Conservation (phyloP, 2,888 invertebrate species). For the Drosophila kanekoi region DNA sequence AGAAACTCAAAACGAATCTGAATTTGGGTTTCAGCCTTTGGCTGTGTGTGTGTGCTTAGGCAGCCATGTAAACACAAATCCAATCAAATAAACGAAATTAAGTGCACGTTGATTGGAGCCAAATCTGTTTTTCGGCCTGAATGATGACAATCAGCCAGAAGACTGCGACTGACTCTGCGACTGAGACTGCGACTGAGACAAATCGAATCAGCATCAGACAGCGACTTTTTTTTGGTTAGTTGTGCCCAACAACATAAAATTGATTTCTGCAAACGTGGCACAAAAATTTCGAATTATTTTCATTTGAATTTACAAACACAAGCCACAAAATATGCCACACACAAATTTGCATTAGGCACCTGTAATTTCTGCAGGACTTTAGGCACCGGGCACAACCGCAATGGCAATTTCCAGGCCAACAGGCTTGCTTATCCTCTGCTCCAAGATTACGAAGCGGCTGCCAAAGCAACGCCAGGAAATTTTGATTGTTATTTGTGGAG, state of each 20-base stretch:
- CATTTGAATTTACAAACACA: constrained; percentile 51
- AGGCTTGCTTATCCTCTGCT: constrained; percentile 65
- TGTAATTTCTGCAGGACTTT: constrained; percentile 64
- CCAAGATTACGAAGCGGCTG: constrained; percentile 53
- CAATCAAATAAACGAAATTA: constrained; percentile 81
- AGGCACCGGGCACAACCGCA: constrained; percentile 19
- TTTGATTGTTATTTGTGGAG: constrained; percentile 81
- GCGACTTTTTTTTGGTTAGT: constrained; percentile 5
- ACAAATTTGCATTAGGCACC: constrained; percentile 81
- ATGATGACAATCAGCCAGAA: constrained; percentile 76
- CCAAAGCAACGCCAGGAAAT: constrained; percentile 60
- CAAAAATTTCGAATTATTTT: constrained; percentile 53
- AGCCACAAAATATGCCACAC: constrained; percentile 70
- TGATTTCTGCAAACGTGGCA: constrained; percentile 65
- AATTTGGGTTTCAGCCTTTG: constrained; percentile 59
- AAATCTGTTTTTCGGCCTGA: constrained; percentile 80
- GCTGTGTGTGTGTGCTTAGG: constrained; percentile 38
- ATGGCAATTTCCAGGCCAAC: constrained; percentile 61
- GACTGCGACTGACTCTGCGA: constrained; percentile 27
- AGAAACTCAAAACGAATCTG: constrained; percentile 53
- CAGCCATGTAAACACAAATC: constrained; percentile 81
- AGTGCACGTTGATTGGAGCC: constrained; percentile 82
- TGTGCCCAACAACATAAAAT: constrained; percentile 22
- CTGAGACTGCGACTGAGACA: constrained; percentile 38
- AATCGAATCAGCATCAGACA: constrained; percentile 65